phyloP scores from a whole-genome alignment of 2,888 invertebrate genomes.

The Fragum sueziense region DNA sequence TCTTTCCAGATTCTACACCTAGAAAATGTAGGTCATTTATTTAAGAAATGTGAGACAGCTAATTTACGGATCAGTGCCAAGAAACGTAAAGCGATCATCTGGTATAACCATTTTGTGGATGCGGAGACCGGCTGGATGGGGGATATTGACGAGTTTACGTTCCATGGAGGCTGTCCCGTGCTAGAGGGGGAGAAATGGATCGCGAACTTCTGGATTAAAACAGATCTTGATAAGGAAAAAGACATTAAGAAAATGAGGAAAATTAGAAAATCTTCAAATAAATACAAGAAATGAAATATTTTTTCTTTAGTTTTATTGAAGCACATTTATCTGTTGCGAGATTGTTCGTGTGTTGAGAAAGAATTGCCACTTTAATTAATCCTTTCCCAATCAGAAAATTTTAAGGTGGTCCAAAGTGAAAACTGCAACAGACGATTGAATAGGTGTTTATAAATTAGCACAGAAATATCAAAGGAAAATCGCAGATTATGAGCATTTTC shows the following conservation, averaged over 20 bases:
- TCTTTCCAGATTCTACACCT: slow-evolving; percentile 32
- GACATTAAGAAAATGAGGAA: slow-evolving; percentile 64
- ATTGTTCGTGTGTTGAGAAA: too few species aligned
- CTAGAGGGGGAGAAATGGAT: slow-evolving; percentile 73
- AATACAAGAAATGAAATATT: slow-evolving; percentile 2
- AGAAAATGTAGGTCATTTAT: slow-evolving; percentile 53
- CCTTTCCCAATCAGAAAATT: too few species aligned
- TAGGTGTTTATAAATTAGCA: too few species aligned
- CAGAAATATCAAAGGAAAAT: too few species aligned
- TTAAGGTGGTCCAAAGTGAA: too few species aligned
- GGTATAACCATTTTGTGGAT: slow-evolving; percentile 75
- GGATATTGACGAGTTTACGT: slow-evolving; percentile 61
- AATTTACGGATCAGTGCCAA: slow-evolving; percentile 63
- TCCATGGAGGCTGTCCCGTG: slow-evolving; percentile 75
- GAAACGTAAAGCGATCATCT: slow-evolving; percentile 72
- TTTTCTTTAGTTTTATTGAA: too few species aligned
- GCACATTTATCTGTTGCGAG: too few species aligned
- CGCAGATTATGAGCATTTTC: too few species aligned
- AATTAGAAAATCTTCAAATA: slow-evolving; percentile 4
- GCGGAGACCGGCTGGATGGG: slow-evolving; percentile 72
- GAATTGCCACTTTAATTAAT: too few species aligned
- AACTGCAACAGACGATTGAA: too few species aligned
- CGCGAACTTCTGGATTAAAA: slow-evolving; percentile 76
- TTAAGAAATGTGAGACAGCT: slow-evolving; percentile 67
- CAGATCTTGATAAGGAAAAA: slow-evolving; percentile 62